phyloP scores from a whole-genome alignment of 2,888 invertebrate genomes.

The Amphipoea oculea region DNA sequence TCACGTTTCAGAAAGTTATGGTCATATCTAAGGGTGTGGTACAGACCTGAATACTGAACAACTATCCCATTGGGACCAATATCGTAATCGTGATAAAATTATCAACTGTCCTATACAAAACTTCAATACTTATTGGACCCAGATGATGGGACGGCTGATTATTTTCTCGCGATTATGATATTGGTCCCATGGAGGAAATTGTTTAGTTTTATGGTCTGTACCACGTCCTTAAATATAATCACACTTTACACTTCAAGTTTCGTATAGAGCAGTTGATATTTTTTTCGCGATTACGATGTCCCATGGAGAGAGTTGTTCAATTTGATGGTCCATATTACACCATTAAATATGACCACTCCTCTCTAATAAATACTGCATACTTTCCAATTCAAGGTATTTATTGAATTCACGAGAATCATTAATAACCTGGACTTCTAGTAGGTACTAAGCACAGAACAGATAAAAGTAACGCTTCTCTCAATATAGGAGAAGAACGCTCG shows the following conservation, averaged over 20 bases:
- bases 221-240: no score
- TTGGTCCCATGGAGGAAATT: not conserved
- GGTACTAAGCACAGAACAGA: not conserved
- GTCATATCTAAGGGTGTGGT: not conserved
- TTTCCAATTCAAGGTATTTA: not conserved
- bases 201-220: not conserved
- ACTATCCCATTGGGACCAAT: not conserved
- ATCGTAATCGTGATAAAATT: not conserved
- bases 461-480: no score
- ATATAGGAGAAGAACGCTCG: no score
- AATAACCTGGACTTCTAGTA: not conserved
- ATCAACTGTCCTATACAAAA: not conserved
- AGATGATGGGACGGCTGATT: not conserved
- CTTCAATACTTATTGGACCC: not conserved
- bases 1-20: not conserved
- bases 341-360: no score
- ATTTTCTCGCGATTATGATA: not conserved
- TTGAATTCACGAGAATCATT: not conserved
- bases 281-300: not conserved
- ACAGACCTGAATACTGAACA: not conserved
- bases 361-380: not conserved
- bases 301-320: not conserved
- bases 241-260: no score
- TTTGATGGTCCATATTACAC: not conserved
- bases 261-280: not conserved